Conservation (phyloP, 2,113 vertebrate species). For the Daboia siamensis region DNA sequence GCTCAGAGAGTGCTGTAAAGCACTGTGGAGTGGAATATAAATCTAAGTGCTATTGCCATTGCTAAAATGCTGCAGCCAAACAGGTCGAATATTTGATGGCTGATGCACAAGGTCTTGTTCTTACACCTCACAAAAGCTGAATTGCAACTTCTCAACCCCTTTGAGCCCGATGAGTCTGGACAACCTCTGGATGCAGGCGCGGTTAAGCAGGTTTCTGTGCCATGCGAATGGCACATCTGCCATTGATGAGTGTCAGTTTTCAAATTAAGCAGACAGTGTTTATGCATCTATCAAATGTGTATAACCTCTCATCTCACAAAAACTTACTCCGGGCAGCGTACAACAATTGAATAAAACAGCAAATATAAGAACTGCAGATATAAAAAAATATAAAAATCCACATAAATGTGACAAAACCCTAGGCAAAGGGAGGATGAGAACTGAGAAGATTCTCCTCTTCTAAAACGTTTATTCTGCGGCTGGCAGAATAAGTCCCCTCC, state of each 20-base stretch:
- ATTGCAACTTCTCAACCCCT: background rate
- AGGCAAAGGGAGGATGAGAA: background rate
- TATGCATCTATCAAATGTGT: background rate
- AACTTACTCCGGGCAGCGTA: background rate
- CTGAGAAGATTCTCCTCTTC: too few species aligned
- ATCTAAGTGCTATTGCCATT: too few species aligned
- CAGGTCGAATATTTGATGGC: background rate
- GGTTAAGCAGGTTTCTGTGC: background rate
- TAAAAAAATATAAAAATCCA: background rate
- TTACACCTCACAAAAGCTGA: background rate
- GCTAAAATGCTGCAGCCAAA: background rate
- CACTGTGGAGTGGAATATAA: too few species aligned
- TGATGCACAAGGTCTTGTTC: background rate
- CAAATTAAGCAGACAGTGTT: background rate
- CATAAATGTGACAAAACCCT: background rate
- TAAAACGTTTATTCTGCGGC: too few species aligned
- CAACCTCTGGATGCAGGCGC: background rate
- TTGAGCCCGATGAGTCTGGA: background rate
- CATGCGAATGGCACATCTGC: background rate
- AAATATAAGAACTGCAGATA: background rate
- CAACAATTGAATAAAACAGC: background rate
- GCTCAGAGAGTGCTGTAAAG: background rate
- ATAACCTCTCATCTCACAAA: background rate
- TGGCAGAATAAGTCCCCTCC: background rate
- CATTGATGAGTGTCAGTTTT: background rate